A percentile compares a stretch with the other conserved stretches of the same genome.
Evolutionary conservation across 2,113 vertebrate species (phyloP).

Genomic region (Campylomormyrus tamandua): DNA sequence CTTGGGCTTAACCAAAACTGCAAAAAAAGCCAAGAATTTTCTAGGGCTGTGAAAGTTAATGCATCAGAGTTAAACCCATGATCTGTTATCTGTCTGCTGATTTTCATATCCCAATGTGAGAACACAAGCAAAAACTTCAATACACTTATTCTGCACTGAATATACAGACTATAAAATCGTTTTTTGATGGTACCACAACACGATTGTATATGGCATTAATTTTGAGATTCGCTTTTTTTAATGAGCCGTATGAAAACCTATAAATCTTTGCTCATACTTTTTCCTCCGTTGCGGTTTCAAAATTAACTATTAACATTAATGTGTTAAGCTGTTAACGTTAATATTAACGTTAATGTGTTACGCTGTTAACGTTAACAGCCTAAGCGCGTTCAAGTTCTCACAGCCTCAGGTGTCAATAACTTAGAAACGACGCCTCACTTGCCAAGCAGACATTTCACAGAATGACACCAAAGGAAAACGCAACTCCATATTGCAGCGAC

Average conservation of each 20-base stretch:
- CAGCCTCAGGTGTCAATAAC: not conserved
- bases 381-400: not conserved
- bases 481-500: not conserved
- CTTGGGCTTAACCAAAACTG: not conserved
- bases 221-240: too few relatives aligned
- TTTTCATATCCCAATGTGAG: not conserved
- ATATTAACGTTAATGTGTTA: not conserved
- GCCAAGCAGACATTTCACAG: not conserved
- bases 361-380: not conserved
- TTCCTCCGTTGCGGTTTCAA: too few relatives aligned
- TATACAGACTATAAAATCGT: not conserved
- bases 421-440: too few relatives aligned
- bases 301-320: not conserved
- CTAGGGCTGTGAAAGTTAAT: too few relatives aligned
- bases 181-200: not conserved
- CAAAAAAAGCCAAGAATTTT: not conserved
- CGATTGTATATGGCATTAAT: not conserved
- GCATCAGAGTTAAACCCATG: not conserved
- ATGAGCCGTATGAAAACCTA: too few relatives aligned
- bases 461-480: not conserved
- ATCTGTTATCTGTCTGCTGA: not conserved
- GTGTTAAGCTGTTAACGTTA: not conserved
- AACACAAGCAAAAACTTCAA: not conserved
- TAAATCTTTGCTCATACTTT: too few relatives aligned
- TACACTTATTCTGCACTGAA: not conserved